These are phyloP conservation scores for Atrina japonica DNA, from an alignment of 2,888 invertebrate species.

Conservation along the genomic window DNA sequence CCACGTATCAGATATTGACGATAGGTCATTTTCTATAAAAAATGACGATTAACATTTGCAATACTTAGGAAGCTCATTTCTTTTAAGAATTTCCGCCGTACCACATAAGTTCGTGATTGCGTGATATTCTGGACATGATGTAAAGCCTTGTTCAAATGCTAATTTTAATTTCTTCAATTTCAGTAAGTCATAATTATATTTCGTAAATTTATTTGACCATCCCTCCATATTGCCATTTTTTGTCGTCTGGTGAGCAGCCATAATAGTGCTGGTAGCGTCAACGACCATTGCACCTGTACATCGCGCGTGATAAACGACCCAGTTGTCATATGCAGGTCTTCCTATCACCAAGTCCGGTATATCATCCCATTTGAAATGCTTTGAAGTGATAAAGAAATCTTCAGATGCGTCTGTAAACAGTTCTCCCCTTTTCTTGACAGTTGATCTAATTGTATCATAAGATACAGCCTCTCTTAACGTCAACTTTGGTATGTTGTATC, in stretches of 20 bases:
- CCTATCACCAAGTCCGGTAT: constrained; percentile 42
- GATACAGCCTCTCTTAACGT: constrained; percentile 30
- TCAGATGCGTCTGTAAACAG: constrained; percentile 35
- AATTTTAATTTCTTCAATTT: constrained; percentile 10
- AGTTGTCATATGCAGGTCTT: constrained; percentile 46
- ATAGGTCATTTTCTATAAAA: too few relatives aligned
- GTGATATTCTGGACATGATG: constrained; percentile 34
- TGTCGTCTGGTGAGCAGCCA: constrained; percentile 44
- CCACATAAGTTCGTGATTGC: constrained; percentile 37
- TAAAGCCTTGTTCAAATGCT: constrained; percentile 29
- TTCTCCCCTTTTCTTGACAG: constrained; percentile 25
- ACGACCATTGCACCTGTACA: constrained; percentile 28
- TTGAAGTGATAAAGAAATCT: constrained; percentile 44
- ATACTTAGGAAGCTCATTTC: constrained; percentile 12
- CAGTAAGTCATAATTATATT: constrained; percentile 37
- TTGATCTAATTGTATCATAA: constrained; percentile 30
- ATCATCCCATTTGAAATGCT: constrained; percentile 32
- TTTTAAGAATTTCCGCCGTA: constrained; percentile 22
- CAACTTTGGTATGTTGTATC: constrained; percentile 37
- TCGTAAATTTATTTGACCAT: constrained; percentile 23
- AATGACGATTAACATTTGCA: constrained; percentile 28
- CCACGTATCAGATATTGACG: too few relatives aligned
- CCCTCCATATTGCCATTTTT: constrained; percentile 37
- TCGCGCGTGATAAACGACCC: constrained; percentile 41
- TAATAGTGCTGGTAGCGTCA: constrained; percentile 36